Evolutionary conservation across 2,888 invertebrate genomes (phyloP), one percentile per base, ranked within the genome.

Genomic region (Ornithoptera alexandrae): DNA sequence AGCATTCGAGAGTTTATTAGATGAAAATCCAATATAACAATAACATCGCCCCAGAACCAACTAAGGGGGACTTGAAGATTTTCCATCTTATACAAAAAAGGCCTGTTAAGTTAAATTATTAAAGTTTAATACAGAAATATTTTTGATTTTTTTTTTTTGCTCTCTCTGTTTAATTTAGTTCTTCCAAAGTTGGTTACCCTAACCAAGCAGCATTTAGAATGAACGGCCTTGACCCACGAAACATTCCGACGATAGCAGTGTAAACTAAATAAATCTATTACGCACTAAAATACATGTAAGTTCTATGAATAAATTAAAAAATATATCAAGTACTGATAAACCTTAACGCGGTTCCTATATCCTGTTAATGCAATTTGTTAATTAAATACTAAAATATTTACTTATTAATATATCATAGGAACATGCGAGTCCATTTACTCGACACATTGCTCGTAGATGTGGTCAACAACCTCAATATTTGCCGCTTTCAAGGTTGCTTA

Each of bases 381-480:
- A 22, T 36, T 42, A n/a, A 10, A n/a, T 59, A 62, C 30, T 30
- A 59, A 63, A 63, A 50, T 56, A 17, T 15, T 20, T 53, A 53
- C n/a, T 30, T 1, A 62, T 61, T 61, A n/a, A 42, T 53, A 53
- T 58, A 24, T 46, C 63, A 17, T 50, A n/a, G 20, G 59, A 56
- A 17, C 50, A 58, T 57, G 24, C 36, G 58, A 39, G 61, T 59
- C 18, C 62, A 57, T 36, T 57, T 62, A 68, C 46, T 57, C 10
- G 30, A 18, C 60, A 30, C 12, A 60, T 69, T 72, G 81, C 76
- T 67, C 81, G 81, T 80, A 84, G 79, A 79, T 77, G 42, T 78
- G 85, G 87, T 86, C 86, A 85, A 78, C 74, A 80, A 82, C 83
- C 87, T 79, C 72, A 75, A 82, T 81, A 85, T 83, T 84, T 82